Evolutionary conservation across 1,140 invertebrate genomes (phyloP).

Genomic region (Drosophila orena): DNA sequence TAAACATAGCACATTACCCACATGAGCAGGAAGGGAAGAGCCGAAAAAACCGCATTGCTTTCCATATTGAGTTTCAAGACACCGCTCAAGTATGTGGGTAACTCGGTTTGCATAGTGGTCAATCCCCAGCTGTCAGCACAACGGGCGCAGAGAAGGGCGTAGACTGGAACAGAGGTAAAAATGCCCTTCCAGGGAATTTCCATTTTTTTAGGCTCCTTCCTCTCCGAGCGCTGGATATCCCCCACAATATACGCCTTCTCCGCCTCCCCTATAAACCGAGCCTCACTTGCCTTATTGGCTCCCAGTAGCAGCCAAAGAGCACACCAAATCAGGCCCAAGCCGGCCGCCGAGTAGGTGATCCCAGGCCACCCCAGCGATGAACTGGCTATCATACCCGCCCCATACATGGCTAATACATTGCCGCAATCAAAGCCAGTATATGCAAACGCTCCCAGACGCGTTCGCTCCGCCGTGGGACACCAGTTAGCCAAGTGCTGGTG

Average conservation of each 20-base stretch:
- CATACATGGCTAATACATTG: slow-evolving; percentile 89
- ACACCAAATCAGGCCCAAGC: slow-evolving; percentile 87
- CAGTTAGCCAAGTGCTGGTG: slow-evolving; percentile 88
- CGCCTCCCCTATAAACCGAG: slow-evolving; percentile 86
- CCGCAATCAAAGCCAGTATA: slow-evolving; percentile 90
- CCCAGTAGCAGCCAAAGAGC: slow-evolving; percentile 88
- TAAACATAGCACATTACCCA: slow-evolving; percentile 89
- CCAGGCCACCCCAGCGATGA: slow-evolving; percentile 90
- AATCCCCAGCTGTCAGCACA: slow-evolving; percentile 97
- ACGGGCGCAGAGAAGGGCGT: slow-evolving; percentile 93
- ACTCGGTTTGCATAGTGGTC: slow-evolving; percentile 95
- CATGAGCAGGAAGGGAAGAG: slow-evolving; percentile 92
- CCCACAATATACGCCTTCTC: slow-evolving; percentile 88
- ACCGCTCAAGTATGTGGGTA: slow-evolving; percentile 95
- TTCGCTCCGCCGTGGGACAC: slow-evolving; percentile 87
- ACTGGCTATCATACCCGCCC: slow-evolving; percentile 88
- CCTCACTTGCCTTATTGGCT: slow-evolving; percentile 88
- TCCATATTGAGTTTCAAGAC: slow-evolving; percentile 92
- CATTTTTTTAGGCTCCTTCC: slow-evolving; percentile 31
- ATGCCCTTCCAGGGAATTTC: slow-evolving; percentile 91
- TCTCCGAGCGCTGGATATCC: slow-evolving; percentile 51
- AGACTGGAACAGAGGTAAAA: slow-evolving; percentile 91
- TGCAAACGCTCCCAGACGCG: slow-evolving; percentile 87
- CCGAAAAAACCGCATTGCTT: slow-evolving; percentile 90
- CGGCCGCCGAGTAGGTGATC: slow-evolving; percentile 92